Base-by-base conservation (phyloP, 2,113 vertebrate species). In the Dolichallabes microphthalmus region DNA sequence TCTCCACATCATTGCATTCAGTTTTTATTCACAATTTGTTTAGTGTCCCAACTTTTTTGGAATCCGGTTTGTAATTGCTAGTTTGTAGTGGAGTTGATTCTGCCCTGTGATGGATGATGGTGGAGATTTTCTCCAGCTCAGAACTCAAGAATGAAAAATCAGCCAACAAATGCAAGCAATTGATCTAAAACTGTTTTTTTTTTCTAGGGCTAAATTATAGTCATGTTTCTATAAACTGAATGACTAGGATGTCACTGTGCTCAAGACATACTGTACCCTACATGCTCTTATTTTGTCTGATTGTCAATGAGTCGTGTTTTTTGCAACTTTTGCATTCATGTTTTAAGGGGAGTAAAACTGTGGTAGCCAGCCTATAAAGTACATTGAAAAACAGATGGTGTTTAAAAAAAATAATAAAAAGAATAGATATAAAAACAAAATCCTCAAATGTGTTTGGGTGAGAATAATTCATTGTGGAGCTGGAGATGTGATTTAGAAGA, bases 141-240 rank as follows among this genome's bases (percentile, higher is more conserved):
- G 3, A 3, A 30, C 61, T 64, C 11, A 7, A 93, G 89, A 90
- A 91, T 93, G 93, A 90, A 91, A 91, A 91, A 93, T 87, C 88
- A 90, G 88, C 88, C 93, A 92, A 95, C 94, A 90, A 93, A 94
- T 92, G 91, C 92, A 91, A 94, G 94, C 93, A 92, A 94, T 94
- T 93, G 88, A 57, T 57, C 64, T 82, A 79, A 86, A 61, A 77
- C 86, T 90, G 63, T 58, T 92, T 91, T 91, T 88, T 87, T 89
- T 84, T 88, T 79, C 45, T 57, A 55, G 85, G 32, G 15, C 45
- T 27, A 57, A 84, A 83, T 86, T 73, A 11, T 63, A 63, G 11
- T 8, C 9, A 2, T 25, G 11, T 63, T 63, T 63, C 25, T 35
- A 35, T 35, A 35, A 35, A 63, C 60, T n/a, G 20, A 58, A 35